A percentile compares a stretch with the other conserved stretches of the same genome.
These are phyloP conservation scores for Plestiodon gilberti DNA, from an alignment of 2,113 vertebrate genomes.

Conservation along the genomic window DNA sequence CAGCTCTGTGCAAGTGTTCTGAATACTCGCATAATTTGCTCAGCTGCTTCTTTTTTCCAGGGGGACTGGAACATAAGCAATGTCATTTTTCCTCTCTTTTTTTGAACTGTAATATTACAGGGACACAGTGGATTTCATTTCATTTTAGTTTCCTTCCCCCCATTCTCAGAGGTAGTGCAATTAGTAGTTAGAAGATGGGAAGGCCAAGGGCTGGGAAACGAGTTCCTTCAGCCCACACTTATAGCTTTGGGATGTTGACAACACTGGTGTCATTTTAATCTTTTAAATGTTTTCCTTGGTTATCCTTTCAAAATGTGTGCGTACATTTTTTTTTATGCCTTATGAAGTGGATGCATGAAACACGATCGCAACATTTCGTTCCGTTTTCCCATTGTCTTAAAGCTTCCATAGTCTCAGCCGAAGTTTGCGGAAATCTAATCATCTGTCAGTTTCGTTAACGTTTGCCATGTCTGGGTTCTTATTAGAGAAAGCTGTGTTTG, in stretches of 20 bases:
- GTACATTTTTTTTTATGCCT: too few relatives aligned
- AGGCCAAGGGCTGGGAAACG: background rate
- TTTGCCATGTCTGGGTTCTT: too few relatives aligned
- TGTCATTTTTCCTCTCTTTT: conserved; percentile 34
- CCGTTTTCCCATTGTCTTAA: too few relatives aligned
- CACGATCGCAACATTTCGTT: too few relatives aligned
- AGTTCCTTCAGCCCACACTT: background rate
- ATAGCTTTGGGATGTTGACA: background rate
- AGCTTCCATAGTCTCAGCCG: too few relatives aligned
- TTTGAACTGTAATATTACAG: background rate
- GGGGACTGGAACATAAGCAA: conserved; percentile 44
- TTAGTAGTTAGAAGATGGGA: background rate
- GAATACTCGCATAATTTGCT: conserved; percentile 75
- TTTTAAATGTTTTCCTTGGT: background rate
- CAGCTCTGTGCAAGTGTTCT: conserved; percentile 60
- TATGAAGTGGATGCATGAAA: too few relatives aligned
- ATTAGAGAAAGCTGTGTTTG: too few relatives aligned
- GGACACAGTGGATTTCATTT: background rate
- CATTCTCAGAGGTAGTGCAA: background rate
- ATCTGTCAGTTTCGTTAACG: too few relatives aligned
- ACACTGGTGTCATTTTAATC: background rate
- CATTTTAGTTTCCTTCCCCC: background rate
- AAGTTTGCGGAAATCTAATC: too few relatives aligned
- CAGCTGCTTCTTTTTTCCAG: conserved; percentile 49
- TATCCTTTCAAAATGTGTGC: background rate